phyloP scores from a whole-genome alignment of 2,113 vertebrate species.

The Phylloscopus whistleri region DNA sequence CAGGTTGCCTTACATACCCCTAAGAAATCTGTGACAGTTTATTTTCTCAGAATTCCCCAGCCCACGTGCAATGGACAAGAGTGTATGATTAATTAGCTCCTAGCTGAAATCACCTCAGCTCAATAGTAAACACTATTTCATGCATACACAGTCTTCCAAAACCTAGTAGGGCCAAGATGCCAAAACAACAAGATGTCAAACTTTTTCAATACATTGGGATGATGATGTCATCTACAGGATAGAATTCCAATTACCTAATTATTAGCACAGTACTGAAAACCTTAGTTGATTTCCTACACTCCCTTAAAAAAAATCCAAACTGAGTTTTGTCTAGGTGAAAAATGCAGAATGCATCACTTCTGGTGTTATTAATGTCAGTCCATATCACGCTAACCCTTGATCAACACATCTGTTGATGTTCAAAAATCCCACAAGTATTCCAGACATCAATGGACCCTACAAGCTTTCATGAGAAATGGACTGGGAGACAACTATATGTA shows the following conservation, averaged over 20 bases:
- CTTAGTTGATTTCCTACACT: not conserved
- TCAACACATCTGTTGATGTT: not conserved
- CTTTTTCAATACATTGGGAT: not conserved
- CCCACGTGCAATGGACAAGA: not conserved
- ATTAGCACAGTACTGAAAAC: not conserved
- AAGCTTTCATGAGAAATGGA: not conserved
- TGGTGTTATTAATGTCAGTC: not conserved
- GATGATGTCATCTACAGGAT: not conserved
- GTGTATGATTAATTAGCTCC: not conserved
- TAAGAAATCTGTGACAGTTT: not conserved
- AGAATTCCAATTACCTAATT: not conserved
- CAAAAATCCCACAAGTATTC: not conserved
- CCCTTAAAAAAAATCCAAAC: not conserved
- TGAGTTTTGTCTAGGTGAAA: not conserved
- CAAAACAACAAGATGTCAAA: not conserved
- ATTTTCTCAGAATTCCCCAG: constrained; percentile 13
- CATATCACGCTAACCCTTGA: not conserved
- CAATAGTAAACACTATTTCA: not conserved
- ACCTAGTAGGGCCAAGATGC: not conserved
- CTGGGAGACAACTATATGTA: not conserved
- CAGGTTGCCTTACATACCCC: not conserved
- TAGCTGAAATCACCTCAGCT: constrained; percentile 13
- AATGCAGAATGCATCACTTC: not conserved
- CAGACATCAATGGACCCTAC: not conserved
- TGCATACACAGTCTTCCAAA: not conserved